phyloP scores from a whole-genome alignment of 2,888 invertebrate species.

The Megaustenia siamemsis region DNA sequence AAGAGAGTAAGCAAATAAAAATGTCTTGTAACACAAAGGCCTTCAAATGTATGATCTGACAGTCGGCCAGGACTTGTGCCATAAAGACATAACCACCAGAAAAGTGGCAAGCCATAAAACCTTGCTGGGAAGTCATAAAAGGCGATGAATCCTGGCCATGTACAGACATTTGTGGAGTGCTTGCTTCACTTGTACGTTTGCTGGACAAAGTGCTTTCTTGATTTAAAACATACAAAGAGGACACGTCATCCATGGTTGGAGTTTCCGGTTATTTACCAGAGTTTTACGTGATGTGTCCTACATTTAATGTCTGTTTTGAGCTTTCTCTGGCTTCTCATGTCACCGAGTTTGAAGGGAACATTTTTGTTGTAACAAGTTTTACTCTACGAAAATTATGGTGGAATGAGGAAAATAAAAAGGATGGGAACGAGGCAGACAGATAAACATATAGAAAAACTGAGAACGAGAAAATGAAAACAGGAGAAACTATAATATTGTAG shows the following conservation, averaged over 20 bases:
- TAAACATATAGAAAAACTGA: too few species aligned
- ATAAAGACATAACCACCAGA: not conserved
- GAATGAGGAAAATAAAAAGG: too few species aligned
- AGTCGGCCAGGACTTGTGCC: too few species aligned
- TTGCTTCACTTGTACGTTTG: not conserved
- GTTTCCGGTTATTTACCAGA: not conserved
- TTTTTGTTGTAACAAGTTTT: too few species aligned
- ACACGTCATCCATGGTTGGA: not conserved
- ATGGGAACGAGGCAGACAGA: too few species aligned
- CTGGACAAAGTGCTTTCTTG: not conserved
- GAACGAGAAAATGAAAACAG: too few species aligned
- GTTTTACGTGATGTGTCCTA: not conserved
- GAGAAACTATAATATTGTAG: too few species aligned
- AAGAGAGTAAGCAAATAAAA: not conserved
- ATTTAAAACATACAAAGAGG: not conserved
- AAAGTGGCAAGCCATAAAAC: constrained; percentile 12
- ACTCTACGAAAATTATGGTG: too few species aligned
- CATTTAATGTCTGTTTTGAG: not conserved
- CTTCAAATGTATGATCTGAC: not conserved
- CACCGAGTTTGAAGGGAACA: not conserved
- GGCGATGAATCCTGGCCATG: not conserved
- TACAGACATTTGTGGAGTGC: not conserved
- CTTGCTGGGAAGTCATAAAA: constrained; percentile 5
- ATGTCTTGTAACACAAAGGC: not conserved
- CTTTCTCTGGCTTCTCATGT: not conserved